phyloP scores from a whole-genome alignment of 1,140 invertebrate species.

The Atta cephalotes region DNA sequence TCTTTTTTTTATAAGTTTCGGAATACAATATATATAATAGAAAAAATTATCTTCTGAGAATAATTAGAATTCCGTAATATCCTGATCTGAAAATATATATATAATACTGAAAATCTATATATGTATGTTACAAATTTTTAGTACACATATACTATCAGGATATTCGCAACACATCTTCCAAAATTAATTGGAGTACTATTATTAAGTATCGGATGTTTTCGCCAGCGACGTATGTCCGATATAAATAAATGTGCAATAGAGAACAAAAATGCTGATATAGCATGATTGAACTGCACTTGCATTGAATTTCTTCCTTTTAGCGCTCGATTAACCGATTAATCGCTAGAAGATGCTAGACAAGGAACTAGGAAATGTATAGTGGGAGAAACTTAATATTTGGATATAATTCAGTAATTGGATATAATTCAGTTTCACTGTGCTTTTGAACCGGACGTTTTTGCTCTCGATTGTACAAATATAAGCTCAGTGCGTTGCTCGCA shows the following conservation, averaged over 20 bases:
- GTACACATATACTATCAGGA: not conserved
- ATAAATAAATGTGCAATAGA: not conserved
- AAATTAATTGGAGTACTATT: not conserved
- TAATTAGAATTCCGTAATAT: not conserved
- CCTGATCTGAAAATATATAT: not conserved
- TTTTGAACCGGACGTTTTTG: not conserved
- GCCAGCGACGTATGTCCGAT: not conserved
- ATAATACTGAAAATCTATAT: not conserved
- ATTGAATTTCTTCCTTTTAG: too few relatives aligned
- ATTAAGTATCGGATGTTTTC: not conserved
- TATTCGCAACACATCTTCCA: not conserved
- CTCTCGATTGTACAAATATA: conserved; percentile 2
- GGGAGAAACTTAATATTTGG: not conserved
- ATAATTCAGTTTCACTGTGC: not conserved
- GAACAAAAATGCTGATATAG: not conserved
- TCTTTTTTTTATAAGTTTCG: not conserved
- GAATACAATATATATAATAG: not conserved
- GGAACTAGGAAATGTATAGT: not conserved
- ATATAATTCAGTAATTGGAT: not conserved
- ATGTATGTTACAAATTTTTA: not conserved
- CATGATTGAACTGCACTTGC: not conserved
- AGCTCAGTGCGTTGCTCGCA: not conserved
- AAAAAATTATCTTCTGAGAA: not conserved
- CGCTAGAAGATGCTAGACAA: not conserved
- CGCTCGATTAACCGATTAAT: not conserved